These are phyloP conservation scores for Lasioglossum malachurum DNA, from an alignment of 2,888 invertebrate species.

Conservation along the genomic window DNA sequence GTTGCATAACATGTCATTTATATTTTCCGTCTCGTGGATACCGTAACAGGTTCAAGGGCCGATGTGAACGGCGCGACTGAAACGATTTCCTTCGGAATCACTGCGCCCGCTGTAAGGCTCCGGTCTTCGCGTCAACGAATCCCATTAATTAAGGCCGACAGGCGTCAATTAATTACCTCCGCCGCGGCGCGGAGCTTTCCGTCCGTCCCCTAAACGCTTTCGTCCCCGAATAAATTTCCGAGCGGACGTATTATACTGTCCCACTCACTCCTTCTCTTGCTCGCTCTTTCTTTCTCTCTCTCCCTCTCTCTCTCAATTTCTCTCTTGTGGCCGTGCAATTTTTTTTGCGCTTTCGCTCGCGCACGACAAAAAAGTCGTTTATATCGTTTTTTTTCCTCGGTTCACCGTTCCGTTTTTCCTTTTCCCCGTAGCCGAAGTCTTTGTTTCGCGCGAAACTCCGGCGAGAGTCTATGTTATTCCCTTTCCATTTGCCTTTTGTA, in stretches of 20 bases:
- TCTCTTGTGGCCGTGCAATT: neutral
- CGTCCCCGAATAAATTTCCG: slow-evolving; percentile 36
- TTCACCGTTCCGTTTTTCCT: neutral
- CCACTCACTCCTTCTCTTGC: neutral
- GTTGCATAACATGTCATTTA: slow-evolving; percentile 20
- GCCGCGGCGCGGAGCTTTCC: slow-evolving; percentile 35
- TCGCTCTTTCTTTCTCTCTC: neutral
- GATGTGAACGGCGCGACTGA: neutral
- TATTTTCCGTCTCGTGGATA: neutral
- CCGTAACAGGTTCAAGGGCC: slow-evolving; percentile 18
- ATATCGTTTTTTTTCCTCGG: neutral
- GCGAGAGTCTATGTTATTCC: slow-evolving; percentile 4
- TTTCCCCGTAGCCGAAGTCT: neutral
- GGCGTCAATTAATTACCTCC: slow-evolving; percentile 52
- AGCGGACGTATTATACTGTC: neutral
- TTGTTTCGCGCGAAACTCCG: neutral
- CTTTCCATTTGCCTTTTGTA: slow-evolving; percentile 16
- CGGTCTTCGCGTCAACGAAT: slow-evolving; percentile 20
- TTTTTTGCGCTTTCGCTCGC: neutral
- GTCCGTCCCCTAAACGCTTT: slow-evolving; percentile 22
- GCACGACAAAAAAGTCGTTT: neutral
- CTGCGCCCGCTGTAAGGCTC: slow-evolving; percentile 23
- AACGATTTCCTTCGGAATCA: slow-evolving; percentile 31
- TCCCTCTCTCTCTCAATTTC: neutral
- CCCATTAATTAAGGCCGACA: slow-evolving; percentile 48